A percentile compares a stretch with the other conserved stretches of the same genome.
Evolutionary conservation across 2,113 vertebrate species (phyloP).

Genomic region (Beaufortia kweichowensis): DNA sequence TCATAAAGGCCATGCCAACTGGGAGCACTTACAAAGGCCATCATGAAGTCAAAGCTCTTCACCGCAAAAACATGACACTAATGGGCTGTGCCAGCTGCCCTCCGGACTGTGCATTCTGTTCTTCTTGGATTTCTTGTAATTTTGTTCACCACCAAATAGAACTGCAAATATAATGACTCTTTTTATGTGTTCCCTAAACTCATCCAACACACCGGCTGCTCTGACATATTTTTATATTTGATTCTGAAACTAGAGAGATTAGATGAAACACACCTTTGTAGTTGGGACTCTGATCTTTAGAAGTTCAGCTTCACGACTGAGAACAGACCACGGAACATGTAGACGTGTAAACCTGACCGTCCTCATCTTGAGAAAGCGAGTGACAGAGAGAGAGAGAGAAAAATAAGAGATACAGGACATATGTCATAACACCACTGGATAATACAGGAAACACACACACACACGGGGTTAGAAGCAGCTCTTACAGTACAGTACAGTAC

Average conservation of each 20-base stretch:
- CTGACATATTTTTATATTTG: neutral
- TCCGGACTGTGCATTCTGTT: neutral
- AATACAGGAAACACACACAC: neutral
- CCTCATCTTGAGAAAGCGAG: conserved; percentile 32
- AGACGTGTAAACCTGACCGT: conserved; percentile 82
- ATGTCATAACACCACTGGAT: neutral
- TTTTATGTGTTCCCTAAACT: too few species aligned
- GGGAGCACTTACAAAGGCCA: conserved; percentile 19
- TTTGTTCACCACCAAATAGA: too few species aligned
- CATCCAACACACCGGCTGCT: too few species aligned
- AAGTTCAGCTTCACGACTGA: conserved; percentile 94
- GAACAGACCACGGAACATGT: conserved; percentile 92
- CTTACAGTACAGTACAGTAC: neutral
- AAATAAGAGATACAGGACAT: neutral
- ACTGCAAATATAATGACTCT: too few species aligned
- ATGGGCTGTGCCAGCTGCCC: neutral
- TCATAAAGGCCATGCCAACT: neutral
- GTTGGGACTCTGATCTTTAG: conserved; percentile 97
- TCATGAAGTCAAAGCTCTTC: conserved; percentile 22
- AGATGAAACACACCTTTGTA: conserved; percentile 83
- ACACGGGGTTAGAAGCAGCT: conserved; percentile 15
- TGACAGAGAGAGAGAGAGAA: conserved; percentile 25
- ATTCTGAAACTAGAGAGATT: neutral
- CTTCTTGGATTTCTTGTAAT: neutral
- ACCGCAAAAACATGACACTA: conserved; percentile 15